Conservation (phyloP, 1,140 invertebrate genomes). For the Cydia strobilella region DNA sequence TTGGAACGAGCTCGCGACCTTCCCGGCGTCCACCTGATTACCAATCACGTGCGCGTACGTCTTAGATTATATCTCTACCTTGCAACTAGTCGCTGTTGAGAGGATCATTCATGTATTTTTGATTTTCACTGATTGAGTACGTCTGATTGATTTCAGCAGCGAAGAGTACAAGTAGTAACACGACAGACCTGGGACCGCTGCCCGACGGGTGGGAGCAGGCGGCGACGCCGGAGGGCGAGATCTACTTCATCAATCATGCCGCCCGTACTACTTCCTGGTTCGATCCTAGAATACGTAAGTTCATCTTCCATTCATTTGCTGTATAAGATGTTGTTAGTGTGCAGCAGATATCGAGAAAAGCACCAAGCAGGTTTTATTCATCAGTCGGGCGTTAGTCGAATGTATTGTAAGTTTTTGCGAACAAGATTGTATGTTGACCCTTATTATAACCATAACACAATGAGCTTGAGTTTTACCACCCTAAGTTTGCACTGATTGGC, state of each 20-base stretch:
- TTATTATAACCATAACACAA: no score
- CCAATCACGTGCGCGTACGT: slow-evolving; percentile 53
- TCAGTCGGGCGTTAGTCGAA: not conserved
- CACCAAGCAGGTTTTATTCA: slow-evolving; percentile 19
- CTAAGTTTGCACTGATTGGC: no score
- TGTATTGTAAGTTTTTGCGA: no score
- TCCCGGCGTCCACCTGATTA: slow-evolving; percentile 56
- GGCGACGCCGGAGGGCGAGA: slow-evolving; percentile 94
- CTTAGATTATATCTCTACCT: slow-evolving; percentile 47
- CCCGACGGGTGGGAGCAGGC: slow-evolving; percentile 98
- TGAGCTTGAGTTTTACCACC: no score
- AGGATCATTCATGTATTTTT: slow-evolving; percentile 54
- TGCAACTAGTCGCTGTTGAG: slow-evolving; percentile 76
- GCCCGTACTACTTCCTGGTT: slow-evolving; percentile 98
- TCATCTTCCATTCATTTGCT: slow-evolving; percentile 34
- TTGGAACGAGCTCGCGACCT: slow-evolving; percentile 59
- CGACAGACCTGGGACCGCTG: slow-evolving; percentile 86
- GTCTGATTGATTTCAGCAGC: slow-evolving; percentile 76
- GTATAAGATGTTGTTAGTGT: slow-evolving; percentile 9
- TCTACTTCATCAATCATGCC: slow-evolving; percentile 98
- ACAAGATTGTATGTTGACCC: no score
- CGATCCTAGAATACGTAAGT: slow-evolving; percentile 97
- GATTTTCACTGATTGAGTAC: slow-evolving; percentile 45
- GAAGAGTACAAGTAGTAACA: slow-evolving; percentile 78
- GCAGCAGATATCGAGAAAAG: not conserved